Conservation (phyloP, 2,113 vertebrate species). For the Mus musculus region GRCm39 chrX:85792001-85792500, state of each 20-base stretch:
- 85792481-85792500: too few species aligned
- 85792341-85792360: neutral
- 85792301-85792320: conserved; percentile 80
- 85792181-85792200: conserved; percentile 42
- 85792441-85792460: too few species aligned
- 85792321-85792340: conserved; percentile 80
- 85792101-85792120: conserved; percentile 99
- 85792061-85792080: conserved; percentile 99
- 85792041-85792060: conserved; percentile 98
- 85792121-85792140: conserved; percentile 70
- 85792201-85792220: neutral
- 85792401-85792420: too few species aligned
- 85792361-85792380: neutral
- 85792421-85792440: too few species aligned
- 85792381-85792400: too few species aligned
- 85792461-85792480: too few species aligned
- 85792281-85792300: conserved; percentile 79
- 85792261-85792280: conserved; percentile 80
- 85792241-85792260: conserved; percentile 80
- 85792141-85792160: conserved; percentile 41
- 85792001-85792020: conserved; percentile 98
- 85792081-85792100: conserved; percentile 99
- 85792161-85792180: conserved; percentile 5
- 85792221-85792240: conserved; percentile 65
- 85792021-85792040: conserved; percentile 99